Base-by-base conservation (phyloP, 1,140 invertebrate genomes). In the Limonius californicus region DNA sequence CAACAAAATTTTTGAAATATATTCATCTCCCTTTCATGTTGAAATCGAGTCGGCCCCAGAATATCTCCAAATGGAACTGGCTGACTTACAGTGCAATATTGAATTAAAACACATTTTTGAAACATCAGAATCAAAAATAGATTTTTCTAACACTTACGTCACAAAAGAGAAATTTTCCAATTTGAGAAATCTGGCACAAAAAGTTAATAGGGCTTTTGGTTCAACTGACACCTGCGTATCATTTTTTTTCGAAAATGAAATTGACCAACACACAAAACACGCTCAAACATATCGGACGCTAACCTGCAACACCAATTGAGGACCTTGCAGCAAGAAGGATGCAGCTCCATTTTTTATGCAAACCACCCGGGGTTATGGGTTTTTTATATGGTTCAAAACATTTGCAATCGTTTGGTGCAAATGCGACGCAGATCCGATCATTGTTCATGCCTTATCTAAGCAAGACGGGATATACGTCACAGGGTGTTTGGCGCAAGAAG, bases 1-100 rank as follows among this genome's bases (percentile, higher is more conserved):
- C 53, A 53, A 60, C 47, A 60, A 60, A 59, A 59, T 59, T 23
- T 59, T 59, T 59, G 2, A 59, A 59, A 59, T 59, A 59, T 50
- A 59, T 59, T 59, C 43, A 59, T 59, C 43, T 59, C 42, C 39
- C 57, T 59, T 59, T 59, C 57, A 59, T 23, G 42, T 59, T 18
- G 50, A 54, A 54, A 56, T 56, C 54, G 18, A 56, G 54, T 56
- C 54, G 23, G 27, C 47, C 47, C 50, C 47, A 60, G 47, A 54
- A 60, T 53, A 60, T 60, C 45, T 60, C 15, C 18, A 60, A 54
- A 20, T 60, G 58, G 58, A 60, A 59, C 42, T 47, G 42, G 32
- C 27, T 47, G 57, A 59, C 30, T 54, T 60, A 54, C 47, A 54
- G 18, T 60, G 58, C 58, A 60, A 53, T 60, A 60, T 20, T 60